Evolutionary conservation across 2,797 vertebrate genomes (phyloP).

Genomic region (Acridotheres tristis): DNA sequence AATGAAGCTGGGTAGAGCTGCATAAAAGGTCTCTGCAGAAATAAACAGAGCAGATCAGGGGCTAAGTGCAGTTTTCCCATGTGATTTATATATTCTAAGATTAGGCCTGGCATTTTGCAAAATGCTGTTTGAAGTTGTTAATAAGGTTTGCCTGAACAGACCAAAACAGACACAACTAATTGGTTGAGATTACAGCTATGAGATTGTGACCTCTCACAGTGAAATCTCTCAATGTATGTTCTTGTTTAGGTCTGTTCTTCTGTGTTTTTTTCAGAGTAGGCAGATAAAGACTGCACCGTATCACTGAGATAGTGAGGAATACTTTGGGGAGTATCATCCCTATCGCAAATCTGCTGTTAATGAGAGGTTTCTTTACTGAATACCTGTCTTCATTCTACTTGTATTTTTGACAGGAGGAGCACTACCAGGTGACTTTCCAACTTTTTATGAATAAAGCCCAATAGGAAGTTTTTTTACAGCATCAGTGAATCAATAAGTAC

Average conservation of each 20-base stretch:
- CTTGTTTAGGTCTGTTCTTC: neutral
- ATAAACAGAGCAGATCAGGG: neutral
- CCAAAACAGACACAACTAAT: neutral
- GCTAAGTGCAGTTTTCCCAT: neutral
- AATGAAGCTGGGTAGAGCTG: neutral
- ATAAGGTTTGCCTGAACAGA: slow-evolving; percentile 15
- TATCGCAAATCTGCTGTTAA: neutral
- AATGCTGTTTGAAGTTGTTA: slow-evolving; percentile 10
- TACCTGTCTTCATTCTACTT: neutral
- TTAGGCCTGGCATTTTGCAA: slow-evolving; percentile 1
- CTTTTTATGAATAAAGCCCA: neutral
- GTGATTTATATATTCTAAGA: slow-evolving; percentile 17
- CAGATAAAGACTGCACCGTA: neutral
- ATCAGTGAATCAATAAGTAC: neutral
- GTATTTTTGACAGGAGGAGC: neutral
- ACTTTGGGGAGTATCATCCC: neutral
- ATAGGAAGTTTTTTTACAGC: neutral
- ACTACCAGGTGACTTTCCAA: neutral
- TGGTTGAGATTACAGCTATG: neutral
- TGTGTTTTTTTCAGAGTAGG: fast-evolving
- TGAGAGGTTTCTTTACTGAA: neutral
- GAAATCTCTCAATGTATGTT: neutral
- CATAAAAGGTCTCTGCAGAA: neutral
- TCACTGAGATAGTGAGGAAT: neutral
- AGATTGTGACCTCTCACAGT: neutral